Evolutionary conservation across 2,888 invertebrate genomes (phyloP).

Genomic region (Phragmatobia fuliginosa): DNA sequence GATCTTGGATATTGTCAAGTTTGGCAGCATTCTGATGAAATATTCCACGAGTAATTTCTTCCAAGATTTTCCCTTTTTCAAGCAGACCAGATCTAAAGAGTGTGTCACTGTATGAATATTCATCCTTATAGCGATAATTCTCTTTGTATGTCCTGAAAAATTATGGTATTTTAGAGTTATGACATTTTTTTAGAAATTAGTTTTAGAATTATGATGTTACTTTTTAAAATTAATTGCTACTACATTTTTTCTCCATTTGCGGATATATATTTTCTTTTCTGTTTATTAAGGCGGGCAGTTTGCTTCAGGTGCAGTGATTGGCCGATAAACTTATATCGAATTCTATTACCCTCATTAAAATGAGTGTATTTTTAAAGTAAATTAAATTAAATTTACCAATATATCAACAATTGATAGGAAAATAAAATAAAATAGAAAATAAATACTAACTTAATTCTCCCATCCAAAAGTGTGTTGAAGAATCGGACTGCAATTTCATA

Average conservation of each 20-base stretch:
- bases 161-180: not conserved
- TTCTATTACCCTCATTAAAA: not conserved
- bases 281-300: not conserved
- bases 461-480: constrained; percentile 70
- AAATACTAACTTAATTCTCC: constrained; percentile 69
- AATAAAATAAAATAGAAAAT: not conserved
- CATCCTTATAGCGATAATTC: constrained; percentile 63
- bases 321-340: not conserved
- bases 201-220: too few relatives aligned
- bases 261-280: not conserved
- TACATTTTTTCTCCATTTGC: not conserved
- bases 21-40: constrained; percentile 71
- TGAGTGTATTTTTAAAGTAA: too few relatives aligned
- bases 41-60: constrained; percentile 72
- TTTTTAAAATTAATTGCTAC: too few relatives aligned
- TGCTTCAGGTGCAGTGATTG: not conserved
- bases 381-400: too few relatives aligned
- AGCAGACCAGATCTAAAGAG: constrained; percentile 66
- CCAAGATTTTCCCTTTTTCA: constrained; percentile 65
- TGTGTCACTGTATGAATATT: constrained; percentile 68
- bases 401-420: not conserved
- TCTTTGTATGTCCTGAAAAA: constrained; percentile 66
- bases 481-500: constrained; percentile 70
- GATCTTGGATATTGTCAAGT: constrained; percentile 71
- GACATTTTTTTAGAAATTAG: not conserved